Base-by-base conservation (phyloP, 2,797 vertebrate species). In the Novumbra hubbsi region DNA sequence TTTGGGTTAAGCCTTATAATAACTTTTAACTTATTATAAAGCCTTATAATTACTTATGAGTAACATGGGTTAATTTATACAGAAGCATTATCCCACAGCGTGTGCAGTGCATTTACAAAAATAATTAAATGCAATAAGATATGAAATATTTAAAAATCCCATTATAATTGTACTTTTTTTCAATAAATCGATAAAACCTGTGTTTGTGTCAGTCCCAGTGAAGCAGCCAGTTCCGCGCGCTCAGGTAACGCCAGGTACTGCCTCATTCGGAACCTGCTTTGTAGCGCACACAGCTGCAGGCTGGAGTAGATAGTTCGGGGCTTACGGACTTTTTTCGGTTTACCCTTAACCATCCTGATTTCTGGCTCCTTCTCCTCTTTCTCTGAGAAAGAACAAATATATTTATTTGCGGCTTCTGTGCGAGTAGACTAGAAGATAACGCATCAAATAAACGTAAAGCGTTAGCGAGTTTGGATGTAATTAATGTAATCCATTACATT, bases 241-340 rank as follows among this genome's bases (percentile, higher is more conserved):
- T 96, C 95, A 0, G 95, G 95, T 83, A 96, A 87, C 0, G 95
- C 95, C 85, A 96, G 89, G 82, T 96, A 96, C 27, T 96, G 95
- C 55, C 95, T 95, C 86, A 95, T 95, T 85, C 96, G 94, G 85
- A 96, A 96, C 68, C 95, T 92, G 69, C 94, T 86, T 83, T 96
- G 94, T 72, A 96, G 89, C 71, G 94, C 95, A 0, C 94, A 94
- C 89, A 96, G 90, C 80, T 96, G 95, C 86, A 96, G 95, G 73
- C 95, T 96, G 77, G 95, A 96, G 80, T 96, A 96, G 89, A 96
- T 95, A 65, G 95, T 96, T 64, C 95, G 86, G 7, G 95, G 95
- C 87, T 95, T 96, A 75, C 95, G 88, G 73, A 95, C 93, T 91
- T 95, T 96, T 90, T 95, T 96, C 88, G 95, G 94, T 84, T 96